Percentiles rank a stretch among this genome's conserved stretches.
These are phyloP conservation scores for Petroica traversi DNA, from an alignment of 2,113 vertebrate genomes.

Conservation along the genomic window DNA sequence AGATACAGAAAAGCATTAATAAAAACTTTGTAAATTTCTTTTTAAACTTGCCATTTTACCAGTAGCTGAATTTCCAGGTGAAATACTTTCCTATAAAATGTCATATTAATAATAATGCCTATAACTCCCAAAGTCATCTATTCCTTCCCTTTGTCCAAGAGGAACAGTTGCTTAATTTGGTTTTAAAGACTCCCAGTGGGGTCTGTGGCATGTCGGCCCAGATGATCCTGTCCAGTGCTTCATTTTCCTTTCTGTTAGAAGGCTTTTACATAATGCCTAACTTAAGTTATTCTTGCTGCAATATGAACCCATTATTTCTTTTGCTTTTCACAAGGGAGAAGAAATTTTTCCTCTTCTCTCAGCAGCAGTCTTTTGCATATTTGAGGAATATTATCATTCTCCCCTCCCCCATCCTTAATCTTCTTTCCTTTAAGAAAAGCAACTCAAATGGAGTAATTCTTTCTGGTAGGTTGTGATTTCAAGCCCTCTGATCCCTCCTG, in stretches of 20 bases:
- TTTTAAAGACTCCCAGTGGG: not conserved
- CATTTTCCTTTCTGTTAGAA: not conserved
- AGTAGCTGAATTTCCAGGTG: not conserved
- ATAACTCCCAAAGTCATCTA: not conserved
- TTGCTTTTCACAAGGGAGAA: not conserved
- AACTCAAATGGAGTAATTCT: not conserved
- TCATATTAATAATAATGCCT: not conserved
- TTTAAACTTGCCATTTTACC: not conserved
- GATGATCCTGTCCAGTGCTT: not conserved
- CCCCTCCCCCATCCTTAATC: constrained; percentile 23
- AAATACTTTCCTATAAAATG: not conserved
- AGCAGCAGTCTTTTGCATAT: constrained; percentile 32
- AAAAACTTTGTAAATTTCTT: not conserved
- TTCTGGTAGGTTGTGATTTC: not conserved
- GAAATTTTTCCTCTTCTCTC: not conserved
- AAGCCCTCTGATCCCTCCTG: not conserved
- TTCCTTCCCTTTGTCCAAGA: not conserved
- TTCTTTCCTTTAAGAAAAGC: constrained; percentile 31
- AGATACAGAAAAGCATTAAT: not conserved
- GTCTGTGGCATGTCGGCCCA: not conserved
- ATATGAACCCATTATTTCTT: constrained; percentile 21
- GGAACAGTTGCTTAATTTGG: not conserved
- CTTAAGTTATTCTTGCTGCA: constrained; percentile 5
- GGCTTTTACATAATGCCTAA: not conserved
- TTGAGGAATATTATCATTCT: constrained; percentile 31